Conservation (phyloP, 1,140 invertebrate genomes). For the Anadara kagoshimensis region DNA sequence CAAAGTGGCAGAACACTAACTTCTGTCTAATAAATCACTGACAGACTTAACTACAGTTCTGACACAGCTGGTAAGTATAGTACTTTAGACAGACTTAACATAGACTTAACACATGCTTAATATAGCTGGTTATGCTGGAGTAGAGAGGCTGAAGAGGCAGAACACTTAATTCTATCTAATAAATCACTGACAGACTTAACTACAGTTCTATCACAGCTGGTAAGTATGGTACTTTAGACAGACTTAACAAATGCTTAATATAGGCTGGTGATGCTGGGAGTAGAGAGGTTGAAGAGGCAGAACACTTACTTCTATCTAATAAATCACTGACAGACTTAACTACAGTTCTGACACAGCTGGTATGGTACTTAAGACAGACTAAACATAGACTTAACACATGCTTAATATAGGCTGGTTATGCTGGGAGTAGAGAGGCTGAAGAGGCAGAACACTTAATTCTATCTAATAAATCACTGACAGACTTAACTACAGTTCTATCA, state of each 20-base stretch:
- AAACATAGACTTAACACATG: too few species aligned
- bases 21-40: slow-evolving; percentile 70
- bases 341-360: slow-evolving; percentile 66
- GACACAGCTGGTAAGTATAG: slow-evolving; percentile 66
- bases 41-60: slow-evolving; percentile 67
- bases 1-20: slow-evolving; percentile 68
- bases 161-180: slow-evolving; percentile 69
- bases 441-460: slow-evolving; percentile 70
- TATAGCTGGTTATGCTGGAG: slow-evolving; percentile 55
- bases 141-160: slow-evolving; percentile 68
- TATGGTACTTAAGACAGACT: slow-evolving; percentile 17
- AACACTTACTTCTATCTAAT: slow-evolving; percentile 69
- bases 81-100: too few species aligned
- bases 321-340: slow-evolving; percentile 70
- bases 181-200: slow-evolving; percentile 70
- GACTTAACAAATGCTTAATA: too few species aligned
- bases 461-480: slow-evolving; percentile 70
- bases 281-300: slow-evolving; percentile 68
- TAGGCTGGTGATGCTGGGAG: slow-evolving; percentile 56
- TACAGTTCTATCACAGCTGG: slow-evolving; percentile 66
- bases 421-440: slow-evolving; percentile 63
- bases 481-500: slow-evolving; percentile 64
- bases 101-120: too few species aligned
- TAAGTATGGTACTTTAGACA: too few species aligned
- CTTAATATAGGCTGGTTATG: slow-evolving; percentile 43